Conservation (phyloP, 2,797 vertebrate genomes). For the Allobates femoralis region DNA sequence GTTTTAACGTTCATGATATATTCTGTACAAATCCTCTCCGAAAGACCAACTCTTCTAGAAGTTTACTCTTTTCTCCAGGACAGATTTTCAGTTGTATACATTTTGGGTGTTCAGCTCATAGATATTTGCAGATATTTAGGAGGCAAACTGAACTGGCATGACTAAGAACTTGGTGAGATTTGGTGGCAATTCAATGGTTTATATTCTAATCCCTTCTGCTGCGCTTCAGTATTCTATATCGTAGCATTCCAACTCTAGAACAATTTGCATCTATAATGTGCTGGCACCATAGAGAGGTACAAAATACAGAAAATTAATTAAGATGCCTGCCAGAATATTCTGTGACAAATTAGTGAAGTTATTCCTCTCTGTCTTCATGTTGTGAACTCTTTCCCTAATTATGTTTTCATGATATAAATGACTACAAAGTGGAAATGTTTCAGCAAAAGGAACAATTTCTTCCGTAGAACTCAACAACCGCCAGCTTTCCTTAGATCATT, state of each 20-base stretch:
- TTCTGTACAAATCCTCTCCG: too few species aligned
- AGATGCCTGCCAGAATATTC: conserved; percentile 67
- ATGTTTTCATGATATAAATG: conserved; percentile 62
- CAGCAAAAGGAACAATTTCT: conserved; percentile 62
- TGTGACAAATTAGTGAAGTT: conserved; percentile 64
- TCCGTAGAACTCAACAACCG: background rate
- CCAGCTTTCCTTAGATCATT: conserved; percentile 1
- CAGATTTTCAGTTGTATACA: too few species aligned
- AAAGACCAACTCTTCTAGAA: too few species aligned
- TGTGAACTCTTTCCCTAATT: conserved; percentile 64
- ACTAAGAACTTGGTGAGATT: background rate
- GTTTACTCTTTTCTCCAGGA: too few species aligned
- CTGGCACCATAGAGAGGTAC: conserved; percentile 40
- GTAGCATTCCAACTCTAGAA: conserved; percentile 40
- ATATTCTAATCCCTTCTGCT: conserved; percentile 36
- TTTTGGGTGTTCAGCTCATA: too few species aligned
- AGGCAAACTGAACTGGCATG: background rate
- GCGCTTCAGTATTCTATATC: background rate
- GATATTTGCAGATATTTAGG: too few species aligned
- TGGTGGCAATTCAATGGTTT: background rate
- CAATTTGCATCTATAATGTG: conserved; percentile 36
- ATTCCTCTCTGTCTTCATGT: conserved; percentile 56
- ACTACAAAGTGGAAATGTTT: conserved; percentile 64
- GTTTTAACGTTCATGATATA: too few species aligned
- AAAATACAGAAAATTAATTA: conserved; percentile 66